A percentile compares a stretch with the other conserved stretches of the same genome.
Conservation (phyloP, 2,113 vertebrate species). For the Periophthalmodon schlosseri region DNA sequence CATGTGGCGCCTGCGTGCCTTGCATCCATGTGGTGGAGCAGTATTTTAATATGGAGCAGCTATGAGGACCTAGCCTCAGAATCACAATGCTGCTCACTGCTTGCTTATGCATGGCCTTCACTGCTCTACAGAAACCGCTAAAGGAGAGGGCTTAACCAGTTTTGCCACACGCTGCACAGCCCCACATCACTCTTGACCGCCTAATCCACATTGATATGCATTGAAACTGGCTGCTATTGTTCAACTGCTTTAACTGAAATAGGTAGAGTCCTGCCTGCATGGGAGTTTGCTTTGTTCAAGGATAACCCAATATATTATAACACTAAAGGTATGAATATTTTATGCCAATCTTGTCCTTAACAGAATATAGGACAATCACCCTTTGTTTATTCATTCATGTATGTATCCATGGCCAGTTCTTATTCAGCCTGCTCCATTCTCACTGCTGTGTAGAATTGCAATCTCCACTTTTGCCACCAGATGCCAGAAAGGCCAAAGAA, state of each 20-base stretch:
- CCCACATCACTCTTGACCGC: constrained; percentile 14
- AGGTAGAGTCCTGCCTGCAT: background rate
- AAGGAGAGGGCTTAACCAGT: constrained; percentile 20
- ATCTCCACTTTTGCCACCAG: background rate
- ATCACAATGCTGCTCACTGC: constrained; percentile 17
- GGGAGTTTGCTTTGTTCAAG: background rate
- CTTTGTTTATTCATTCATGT: background rate
- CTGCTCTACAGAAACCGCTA: constrained; percentile 2
- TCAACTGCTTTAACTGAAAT: constrained; percentile 4
- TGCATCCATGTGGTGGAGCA: constrained; percentile 20
- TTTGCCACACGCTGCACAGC: constrained; percentile 19
- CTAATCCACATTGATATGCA: constrained; percentile 27
- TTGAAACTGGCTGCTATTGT: constrained; percentile 31
- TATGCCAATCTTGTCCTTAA: background rate
- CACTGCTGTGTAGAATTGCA: background rate
- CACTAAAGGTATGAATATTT: background rate
- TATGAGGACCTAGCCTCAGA: constrained; percentile 13
- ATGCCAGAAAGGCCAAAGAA: background rate
- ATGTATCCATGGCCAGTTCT: background rate
- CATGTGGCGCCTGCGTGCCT: background rate
- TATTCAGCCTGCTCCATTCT: background rate
- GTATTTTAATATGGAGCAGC: constrained; percentile 26
- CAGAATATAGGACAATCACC: no score
- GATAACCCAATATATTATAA: background rate
- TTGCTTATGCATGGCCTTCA: constrained; percentile 30